These are phyloP conservation scores for Cinclus mexicanus DNA, from an alignment of 2,113 vertebrate species.

Conservation along the genomic window DNA sequence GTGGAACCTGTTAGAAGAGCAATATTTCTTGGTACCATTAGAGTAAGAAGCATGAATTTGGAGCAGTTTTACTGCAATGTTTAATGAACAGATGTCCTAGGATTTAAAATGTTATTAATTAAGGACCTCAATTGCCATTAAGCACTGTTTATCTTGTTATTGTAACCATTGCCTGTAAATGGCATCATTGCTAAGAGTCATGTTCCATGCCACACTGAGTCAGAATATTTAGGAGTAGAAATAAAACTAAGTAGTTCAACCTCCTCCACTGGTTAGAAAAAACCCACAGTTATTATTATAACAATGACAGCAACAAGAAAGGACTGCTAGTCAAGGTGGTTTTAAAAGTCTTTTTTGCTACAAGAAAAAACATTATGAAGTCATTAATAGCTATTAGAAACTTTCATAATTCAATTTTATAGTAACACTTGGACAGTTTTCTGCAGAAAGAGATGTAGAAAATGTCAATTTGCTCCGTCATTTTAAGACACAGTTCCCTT, in stretches of 20 bases:
- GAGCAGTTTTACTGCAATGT: not conserved
- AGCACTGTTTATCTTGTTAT: not conserved
- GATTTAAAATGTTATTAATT: slow-evolving; percentile 33
- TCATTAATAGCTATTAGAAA: not conserved
- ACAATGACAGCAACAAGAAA: not conserved
- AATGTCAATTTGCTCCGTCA: not conserved
- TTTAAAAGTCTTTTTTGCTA: not conserved
- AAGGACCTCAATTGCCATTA: not conserved
- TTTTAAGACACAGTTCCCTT: not conserved
- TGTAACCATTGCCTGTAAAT: not conserved
- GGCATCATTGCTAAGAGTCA: not conserved
- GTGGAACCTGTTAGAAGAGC: not conserved
- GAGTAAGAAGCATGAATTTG: not conserved
- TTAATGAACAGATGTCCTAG: not conserved
- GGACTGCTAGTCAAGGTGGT: not conserved
- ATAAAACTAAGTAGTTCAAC: not conserved
- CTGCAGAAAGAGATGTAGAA: not conserved
- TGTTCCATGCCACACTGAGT: not conserved
- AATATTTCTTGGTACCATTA: not conserved
- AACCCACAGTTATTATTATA: not conserved
- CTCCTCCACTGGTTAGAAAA: not conserved
- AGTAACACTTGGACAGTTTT: not conserved
- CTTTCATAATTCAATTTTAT: not conserved
- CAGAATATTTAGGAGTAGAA: slow-evolving; percentile 30
- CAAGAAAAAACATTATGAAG: not conserved